Evolutionary conservation across 1,140 invertebrate species (phyloP).

Genomic region (Drepana arcuata): DNA sequence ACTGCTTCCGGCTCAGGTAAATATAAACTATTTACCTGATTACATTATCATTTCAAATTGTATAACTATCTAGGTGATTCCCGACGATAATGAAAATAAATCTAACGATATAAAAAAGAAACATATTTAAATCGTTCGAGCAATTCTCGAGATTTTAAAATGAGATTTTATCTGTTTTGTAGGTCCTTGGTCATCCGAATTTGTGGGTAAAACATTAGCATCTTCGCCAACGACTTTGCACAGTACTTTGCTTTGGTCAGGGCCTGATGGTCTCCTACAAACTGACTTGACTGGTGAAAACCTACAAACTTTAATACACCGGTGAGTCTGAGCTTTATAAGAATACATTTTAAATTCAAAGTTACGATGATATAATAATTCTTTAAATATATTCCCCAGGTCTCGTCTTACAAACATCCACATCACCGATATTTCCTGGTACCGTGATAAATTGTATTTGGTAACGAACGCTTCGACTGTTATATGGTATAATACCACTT

Average conservation of each 20-base stretch:
- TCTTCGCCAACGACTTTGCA: slow-evolving; percentile 59
- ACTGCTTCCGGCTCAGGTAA: slow-evolving; percentile 80
- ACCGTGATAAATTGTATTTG: slow-evolving; percentile 78
- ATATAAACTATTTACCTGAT: no score
- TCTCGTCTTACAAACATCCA: slow-evolving; percentile 65
- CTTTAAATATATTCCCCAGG: slow-evolving; percentile 73
- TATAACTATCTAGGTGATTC: no score
- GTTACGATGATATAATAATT: no score
- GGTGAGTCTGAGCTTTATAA: slow-evolving; percentile 51
- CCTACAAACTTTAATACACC: slow-evolving; percentile 76
- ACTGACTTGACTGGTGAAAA: slow-evolving; percentile 84
- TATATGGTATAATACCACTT: slow-evolving; percentile 80
- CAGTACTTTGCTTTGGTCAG: slow-evolving; percentile 80
- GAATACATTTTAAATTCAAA: no score
- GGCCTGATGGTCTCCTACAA: slow-evolving; percentile 77
- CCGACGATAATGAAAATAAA: no score
- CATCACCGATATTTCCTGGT: slow-evolving; percentile 80
- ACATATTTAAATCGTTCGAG: no score
- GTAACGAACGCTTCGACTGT: slow-evolving; percentile 82
- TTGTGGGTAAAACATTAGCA: slow-evolving; percentile 78
- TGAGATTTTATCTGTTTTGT: slow-evolving; percentile 10
- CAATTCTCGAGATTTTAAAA: no score
- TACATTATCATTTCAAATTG: no score
- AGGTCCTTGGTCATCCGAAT: slow-evolving; percentile 86
- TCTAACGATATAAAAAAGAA: no score